Base-by-base conservation (phyloP, 1,140 invertebrate genomes). In the Protaetia brevitarsis region DNA sequence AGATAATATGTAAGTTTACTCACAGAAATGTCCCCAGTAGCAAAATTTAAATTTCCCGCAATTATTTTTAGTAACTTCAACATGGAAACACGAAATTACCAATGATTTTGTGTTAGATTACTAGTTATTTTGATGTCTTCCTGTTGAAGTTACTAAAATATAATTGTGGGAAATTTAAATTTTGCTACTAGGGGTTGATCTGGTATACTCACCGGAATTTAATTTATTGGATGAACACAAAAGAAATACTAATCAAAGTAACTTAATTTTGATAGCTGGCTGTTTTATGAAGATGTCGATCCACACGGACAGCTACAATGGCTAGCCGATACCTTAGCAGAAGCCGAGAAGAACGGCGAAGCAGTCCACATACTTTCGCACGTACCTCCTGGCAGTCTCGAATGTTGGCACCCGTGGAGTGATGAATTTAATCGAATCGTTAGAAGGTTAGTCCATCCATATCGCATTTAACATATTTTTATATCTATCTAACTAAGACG, bases 281-380 rank as follows among this genome's bases (percentile, higher is more conserved):
- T 88, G 60, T 76, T 84, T 0, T 84, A 85, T 65, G 77, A 86
- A 57, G 83, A 86, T 10, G 69, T 77, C 45, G 87, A 89, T 72
- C 85, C 88, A 5, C 83, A 83, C 70, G 83, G 78, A n/a, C 90
- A 95, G 73, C 80, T 95, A 34, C 79, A 87, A 61, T 96, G 93
- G 93, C 74, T 95, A n/a, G 82, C 88, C 0, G 74, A 86, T 7
- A 86, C 86, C 4, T 77, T 96, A 11, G 77, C 85, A 30, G 73
- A 85, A 69, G 89, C 92, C 11, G 93, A 95, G 76, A 74, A 81
- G 37, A 83, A 82, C 4, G 79, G 81, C 1, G 90, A 94, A 74
- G 86, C 86, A 70, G 93, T 95, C 1, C 91, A 95, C 72, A 89
- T 97, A 56, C 76, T 96, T 16, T 86, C 86, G 0, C 95, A 97